Conservation (phyloP, 2,113 vertebrate species). For the Corythaixoides concolor region DNA sequence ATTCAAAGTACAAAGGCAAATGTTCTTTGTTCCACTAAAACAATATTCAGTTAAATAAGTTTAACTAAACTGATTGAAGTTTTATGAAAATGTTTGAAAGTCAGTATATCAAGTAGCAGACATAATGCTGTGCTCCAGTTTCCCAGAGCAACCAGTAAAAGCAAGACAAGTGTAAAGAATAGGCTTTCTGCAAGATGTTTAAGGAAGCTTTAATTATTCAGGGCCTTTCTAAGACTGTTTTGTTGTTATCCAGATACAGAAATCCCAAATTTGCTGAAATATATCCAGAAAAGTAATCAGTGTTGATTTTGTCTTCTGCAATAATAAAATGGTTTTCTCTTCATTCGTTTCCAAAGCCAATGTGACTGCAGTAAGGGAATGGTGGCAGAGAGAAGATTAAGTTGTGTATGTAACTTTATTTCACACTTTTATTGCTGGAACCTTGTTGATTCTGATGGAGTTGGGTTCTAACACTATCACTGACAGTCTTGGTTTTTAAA, state of each 20-base stretch:
- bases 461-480: not conserved
- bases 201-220: not conserved
- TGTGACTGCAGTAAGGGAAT: not conserved
- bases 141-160: not conserved
- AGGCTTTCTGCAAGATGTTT: not conserved
- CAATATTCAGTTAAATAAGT: not conserved
- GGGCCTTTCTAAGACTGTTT: not conserved
- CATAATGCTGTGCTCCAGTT: not conserved
- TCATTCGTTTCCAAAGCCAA: not conserved
- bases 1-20: not conserved
- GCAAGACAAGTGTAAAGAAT: not conserved
- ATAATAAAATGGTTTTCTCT: not conserved
- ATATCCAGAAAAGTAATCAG: not conserved
- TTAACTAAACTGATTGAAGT: not conserved
- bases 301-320: not conserved
- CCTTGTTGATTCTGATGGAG: not conserved
- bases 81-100: not conserved
- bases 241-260: not conserved
- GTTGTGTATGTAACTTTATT: not conserved
- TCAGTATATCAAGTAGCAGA: not conserved
- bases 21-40: not conserved
- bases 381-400: not conserved
- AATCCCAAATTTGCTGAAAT: not conserved
- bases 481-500: not conserved
- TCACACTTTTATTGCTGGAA: not conserved